Evolutionary conservation across 2,888 invertebrate genomes (phyloP).

Genomic region (Agrotis clavis): DNA sequence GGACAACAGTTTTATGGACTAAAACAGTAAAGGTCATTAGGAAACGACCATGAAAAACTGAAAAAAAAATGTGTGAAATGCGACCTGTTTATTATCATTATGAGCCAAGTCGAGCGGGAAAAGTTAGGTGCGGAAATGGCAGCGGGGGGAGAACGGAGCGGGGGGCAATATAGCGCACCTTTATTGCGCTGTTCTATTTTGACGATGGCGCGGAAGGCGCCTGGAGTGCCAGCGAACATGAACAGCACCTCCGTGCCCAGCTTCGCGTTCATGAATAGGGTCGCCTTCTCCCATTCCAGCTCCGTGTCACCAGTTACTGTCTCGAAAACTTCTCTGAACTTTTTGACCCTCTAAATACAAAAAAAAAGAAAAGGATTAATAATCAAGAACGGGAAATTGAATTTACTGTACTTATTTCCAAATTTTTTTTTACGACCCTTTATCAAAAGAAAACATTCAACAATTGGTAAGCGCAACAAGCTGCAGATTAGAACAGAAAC

Average conservation of each 20-base stretch:
- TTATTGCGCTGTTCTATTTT: slow-evolving; percentile 78
- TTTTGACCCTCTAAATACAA: slow-evolving; percentile 73
- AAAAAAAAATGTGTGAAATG: slow-evolving; percentile 81
- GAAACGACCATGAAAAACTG: slow-evolving; percentile 75
- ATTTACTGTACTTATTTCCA: background rate
- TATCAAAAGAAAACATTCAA: background rate
- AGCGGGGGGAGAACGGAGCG: slow-evolving; percentile 69
- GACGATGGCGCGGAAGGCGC: slow-evolving; percentile 80
- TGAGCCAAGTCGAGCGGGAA: slow-evolving; percentile 82
- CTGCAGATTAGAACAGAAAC: slow-evolving; percentile 19
- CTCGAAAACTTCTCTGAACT: slow-evolving; percentile 74
- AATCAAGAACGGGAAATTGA: background rate
- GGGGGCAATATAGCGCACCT: slow-evolving; percentile 76
- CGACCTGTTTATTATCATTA: slow-evolving; percentile 88
- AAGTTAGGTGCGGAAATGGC: slow-evolving; percentile 88
- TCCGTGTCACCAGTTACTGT: slow-evolving; percentile 69
- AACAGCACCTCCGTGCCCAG: slow-evolving; percentile 79
- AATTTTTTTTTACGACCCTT: background rate
- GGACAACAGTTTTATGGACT: slow-evolving; percentile 66
- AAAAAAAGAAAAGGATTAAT: background rate
- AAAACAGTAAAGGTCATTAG: slow-evolving; percentile 82
- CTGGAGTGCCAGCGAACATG: slow-evolving; percentile 76
- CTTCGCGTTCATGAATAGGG: slow-evolving; percentile 82
- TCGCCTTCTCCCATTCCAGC: slow-evolving; percentile 79
- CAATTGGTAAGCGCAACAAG: background rate